Base-by-base conservation (phyloP, 2,888 invertebrate species). In the Agonopterix subpropinquella region DNA sequence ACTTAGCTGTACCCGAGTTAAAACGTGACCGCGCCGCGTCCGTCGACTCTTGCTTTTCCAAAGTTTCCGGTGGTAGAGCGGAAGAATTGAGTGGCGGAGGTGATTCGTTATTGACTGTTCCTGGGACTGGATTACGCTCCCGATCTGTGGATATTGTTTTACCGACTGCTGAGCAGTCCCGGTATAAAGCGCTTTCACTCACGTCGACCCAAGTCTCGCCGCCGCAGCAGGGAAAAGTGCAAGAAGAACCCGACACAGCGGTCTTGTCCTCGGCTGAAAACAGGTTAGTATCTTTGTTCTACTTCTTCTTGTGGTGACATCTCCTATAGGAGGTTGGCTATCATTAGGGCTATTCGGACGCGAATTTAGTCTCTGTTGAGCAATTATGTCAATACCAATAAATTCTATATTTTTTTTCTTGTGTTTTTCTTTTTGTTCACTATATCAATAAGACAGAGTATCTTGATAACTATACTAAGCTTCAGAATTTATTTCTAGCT, bases 61-160 rank as follows among this genome's bases (percentile, higher is more conserved):
- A 94, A 81, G 91, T 94, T 47, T 90, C 92, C 18, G 93, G 94
- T 45, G 91, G 91, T 56, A 91, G 91, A 49, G 92, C 93, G 74
- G 92, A 93, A 13, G 93, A 92, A 65, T 93, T 94, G 68, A 70
- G 94, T 57, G 91, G 92, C 63, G 91, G 91, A 48, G 90, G 89
- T 28, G 89, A 87, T 48, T 89, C 89, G 53, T 90, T 90, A 45
- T 83, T 94, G 55, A 91, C 92, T 50, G 95, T 95, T 51, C 95
- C 95, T 4, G 92, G 92, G 47, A 90, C 92, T 52, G 92, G 92
- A 55, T 90, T 93, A 36, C 89, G 96, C 45, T 96, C 96, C 37
- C 91, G 95, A 54, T 95, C 95, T 44, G 96, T 96, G 53, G 96
- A 96, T 80, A 96, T 96, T 66, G 96, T 96, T 45, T 82, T 96